Conservation (phyloP, 2,113 vertebrate species). For the Chroicocephalus ridibundus region DNA sequence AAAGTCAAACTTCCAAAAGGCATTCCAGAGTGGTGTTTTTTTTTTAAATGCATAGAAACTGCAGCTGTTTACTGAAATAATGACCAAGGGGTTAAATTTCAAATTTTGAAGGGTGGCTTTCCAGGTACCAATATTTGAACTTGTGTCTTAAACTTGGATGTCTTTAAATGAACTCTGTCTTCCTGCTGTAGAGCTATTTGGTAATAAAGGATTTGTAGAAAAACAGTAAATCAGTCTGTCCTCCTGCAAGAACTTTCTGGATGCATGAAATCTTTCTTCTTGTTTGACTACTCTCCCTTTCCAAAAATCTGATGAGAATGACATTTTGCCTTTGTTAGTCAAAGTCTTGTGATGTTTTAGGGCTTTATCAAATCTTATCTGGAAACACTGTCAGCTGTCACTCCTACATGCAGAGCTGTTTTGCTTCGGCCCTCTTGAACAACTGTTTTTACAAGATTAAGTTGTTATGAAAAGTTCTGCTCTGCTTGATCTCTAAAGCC, state of each 20-base stretch:
- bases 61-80: neutral
- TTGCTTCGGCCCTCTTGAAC: neutral
- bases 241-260: neutral
- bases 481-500: slow-evolving; percentile 1
- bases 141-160: neutral
- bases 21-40: neutral
- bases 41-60: neutral
- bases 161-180: neutral
- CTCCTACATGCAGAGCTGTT: neutral
- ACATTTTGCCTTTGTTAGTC: neutral
- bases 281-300: neutral
- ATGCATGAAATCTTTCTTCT: neutral
- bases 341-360: neutral
- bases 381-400: neutral
- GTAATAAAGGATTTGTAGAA: neutral
- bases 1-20: neutral
- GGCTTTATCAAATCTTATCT: neutral
- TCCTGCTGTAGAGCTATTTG: neutral
- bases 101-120: neutral
- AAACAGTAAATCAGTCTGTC: neutral
- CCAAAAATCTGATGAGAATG: neutral
- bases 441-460: neutral
- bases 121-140: neutral
- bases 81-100: neutral
- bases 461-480: slow-evolving; percentile 4